These are phyloP conservation scores for Cheilosia vernalis DNA, from an alignment of 2,888 invertebrate species.

Conservation along the genomic window DNA sequence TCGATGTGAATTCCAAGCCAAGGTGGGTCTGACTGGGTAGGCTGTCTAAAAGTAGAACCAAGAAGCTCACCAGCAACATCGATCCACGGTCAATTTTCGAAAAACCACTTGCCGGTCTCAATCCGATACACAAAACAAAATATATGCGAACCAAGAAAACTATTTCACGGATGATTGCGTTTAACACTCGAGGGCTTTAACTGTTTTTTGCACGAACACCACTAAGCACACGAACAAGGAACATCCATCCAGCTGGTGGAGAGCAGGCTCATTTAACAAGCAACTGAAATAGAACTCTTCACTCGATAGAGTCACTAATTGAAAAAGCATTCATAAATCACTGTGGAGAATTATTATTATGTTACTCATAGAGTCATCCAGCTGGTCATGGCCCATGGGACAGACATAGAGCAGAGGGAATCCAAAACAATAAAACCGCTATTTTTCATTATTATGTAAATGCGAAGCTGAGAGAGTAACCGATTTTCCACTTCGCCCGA, in stretches of 20 bases:
- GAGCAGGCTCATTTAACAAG: neutral
- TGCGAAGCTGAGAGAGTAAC: conserved; percentile 15
- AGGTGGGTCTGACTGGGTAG: neutral
- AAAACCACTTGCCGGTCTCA: conserved; percentile 12
- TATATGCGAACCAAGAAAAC: conserved; percentile 11
- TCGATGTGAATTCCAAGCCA: neutral
- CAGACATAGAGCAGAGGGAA: conserved; percentile 3
- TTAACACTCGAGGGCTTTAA: conserved; percentile 57
- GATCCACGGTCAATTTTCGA: conserved; percentile 12
- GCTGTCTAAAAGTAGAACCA: neutral
- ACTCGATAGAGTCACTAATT: conserved; percentile 48
- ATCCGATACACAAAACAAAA: neutral
- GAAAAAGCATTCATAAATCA: conserved; percentile 56
- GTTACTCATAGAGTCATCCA: conserved; percentile 19
- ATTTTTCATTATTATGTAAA: conserved; percentile 65
- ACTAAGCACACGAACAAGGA: conserved; percentile 11
- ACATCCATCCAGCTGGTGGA: conserved; percentile 1
- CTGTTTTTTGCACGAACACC: conserved; percentile 36
- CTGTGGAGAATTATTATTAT: conserved; percentile 12
- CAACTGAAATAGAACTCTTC: conserved; percentile 2
- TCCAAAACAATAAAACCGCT: conserved; percentile 45
- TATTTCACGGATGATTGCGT: conserved; percentile 62
- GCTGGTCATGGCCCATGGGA: too few species aligned
- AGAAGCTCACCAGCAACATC: neutral
- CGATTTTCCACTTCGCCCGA: conserved; percentile 20